Evolutionary conservation across 2,797 vertebrate species (phyloP), one percentile per base, ranked within the genome.

Genomic region (Pseudopleuronectes americanus): DNA sequence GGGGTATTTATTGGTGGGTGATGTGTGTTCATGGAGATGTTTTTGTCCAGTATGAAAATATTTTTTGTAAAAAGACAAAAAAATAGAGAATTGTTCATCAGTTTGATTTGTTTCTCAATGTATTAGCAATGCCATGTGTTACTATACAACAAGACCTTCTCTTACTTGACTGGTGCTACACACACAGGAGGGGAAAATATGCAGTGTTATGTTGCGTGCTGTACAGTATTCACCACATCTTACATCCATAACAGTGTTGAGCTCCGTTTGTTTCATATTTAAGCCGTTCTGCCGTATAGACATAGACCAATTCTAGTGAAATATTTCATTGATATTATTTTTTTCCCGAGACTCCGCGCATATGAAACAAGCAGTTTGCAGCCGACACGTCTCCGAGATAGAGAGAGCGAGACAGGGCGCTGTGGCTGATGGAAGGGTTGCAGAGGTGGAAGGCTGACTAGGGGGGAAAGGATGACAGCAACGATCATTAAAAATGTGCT

Each of bases 401-500:
- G 84, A 92, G 87, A 66, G 78, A 77, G 71, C 22, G 55, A 80
- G 79, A 78, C 78, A 77, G 85, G 71, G 85, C 75, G 82, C 82
- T 77, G 84, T 85, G 74, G 76, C 88, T 91, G 90, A 92, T 85
- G 87, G 89, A 92, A 90, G 89, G 90, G 91, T 88, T 90, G 87
- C 79, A 69, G 90, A 92, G 90, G 91, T 87, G 90, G 86, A 90
- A 76, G 87, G 92, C 90, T 91, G 92, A 92, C 89, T 90, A 76
- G 85, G 87, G 86, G 89, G 90, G 89, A 90, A 87, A 85, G 89
- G 86, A 90, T 91, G 92, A 93, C 93, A 93, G 91, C 91, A 91
- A 91, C 90, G 88, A 91, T 94, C 94, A 91, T 93, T 93, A 92
- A 94, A 93, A 93, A 86, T 88, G 90, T 88, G 89, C 89, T 90